Percentiles rank a stretch among this genome's conserved stretches.
phyloP scores from a whole-genome alignment of 2,797 vertebrate species.

The Echeneis naucrates region DNA sequence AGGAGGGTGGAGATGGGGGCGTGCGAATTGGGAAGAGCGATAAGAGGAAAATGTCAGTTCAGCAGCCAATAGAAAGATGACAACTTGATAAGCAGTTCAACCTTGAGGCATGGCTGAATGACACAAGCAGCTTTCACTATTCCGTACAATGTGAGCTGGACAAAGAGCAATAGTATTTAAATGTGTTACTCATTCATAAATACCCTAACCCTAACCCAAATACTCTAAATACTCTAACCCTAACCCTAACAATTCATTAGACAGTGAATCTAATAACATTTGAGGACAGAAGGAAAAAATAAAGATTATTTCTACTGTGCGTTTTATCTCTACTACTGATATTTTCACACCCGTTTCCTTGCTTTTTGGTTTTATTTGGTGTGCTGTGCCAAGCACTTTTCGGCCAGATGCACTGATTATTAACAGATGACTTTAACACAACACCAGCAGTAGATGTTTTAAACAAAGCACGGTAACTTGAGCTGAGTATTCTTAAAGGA shows the following conservation, averaged over 20 bases:
- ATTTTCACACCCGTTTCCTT: constrained; percentile 32
- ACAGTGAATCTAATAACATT: not conserved
- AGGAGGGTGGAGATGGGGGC: not conserved
- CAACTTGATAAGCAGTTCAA: constrained; percentile 62
- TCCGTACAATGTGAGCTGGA: constrained; percentile 6
- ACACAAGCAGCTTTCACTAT: constrained; percentile 35
- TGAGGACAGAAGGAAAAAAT: constrained; percentile 10
- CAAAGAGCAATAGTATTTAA: not conserved
- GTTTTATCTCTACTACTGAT: too few species aligned
- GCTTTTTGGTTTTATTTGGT: too few species aligned
- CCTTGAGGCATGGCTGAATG: constrained; percentile 54
- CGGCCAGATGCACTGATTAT: constrained; percentile 13
- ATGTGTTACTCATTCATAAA: not conserved
- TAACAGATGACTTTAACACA: not conserved
- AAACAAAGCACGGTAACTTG: not conserved
- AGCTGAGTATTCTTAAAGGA: not conserved
- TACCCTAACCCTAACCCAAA: too few species aligned
- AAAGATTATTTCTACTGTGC: not conserved
- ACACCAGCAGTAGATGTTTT: not conserved
- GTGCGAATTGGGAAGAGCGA: constrained; percentile 21
- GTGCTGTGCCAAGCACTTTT: constrained; percentile 27
- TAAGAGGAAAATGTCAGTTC: constrained; percentile 60
- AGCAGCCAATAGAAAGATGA: constrained; percentile 57
- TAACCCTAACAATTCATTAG: too few species aligned
- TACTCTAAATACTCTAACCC: too few species aligned